phyloP scores from a whole-genome alignment of 2,888 invertebrate genomes.

The Trichogramma evanescens region DNA sequence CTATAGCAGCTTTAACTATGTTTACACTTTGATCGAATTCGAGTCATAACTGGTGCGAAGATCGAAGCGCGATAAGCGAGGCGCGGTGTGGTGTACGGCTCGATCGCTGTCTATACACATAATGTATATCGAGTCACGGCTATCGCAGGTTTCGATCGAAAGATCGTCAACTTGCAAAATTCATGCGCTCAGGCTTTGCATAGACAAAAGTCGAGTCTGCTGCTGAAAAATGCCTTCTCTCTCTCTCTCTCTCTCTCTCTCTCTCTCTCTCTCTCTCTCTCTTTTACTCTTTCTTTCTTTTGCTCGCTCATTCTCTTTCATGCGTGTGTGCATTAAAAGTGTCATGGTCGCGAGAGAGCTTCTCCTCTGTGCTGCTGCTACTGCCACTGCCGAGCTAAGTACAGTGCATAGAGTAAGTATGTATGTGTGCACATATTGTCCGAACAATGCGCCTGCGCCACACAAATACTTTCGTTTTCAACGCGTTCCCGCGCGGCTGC shows the following conservation, averaged over 20 bases:
- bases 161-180: too few species aligned
- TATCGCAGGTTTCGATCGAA: too few species aligned
- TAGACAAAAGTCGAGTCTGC: too few species aligned
- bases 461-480: slow-evolving; percentile 22
- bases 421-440: slow-evolving; percentile 1
- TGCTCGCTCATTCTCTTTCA: not conserved
- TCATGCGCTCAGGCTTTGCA: too few species aligned
- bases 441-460: slow-evolving; percentile 17
- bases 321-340: slow-evolving; percentile 36
- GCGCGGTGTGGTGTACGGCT: too few species aligned
- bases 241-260: not conserved
- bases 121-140: too few species aligned
- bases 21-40: too few species aligned
- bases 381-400: slow-evolving; percentile 11
- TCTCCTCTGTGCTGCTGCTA: too few species aligned
- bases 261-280: not conserved
- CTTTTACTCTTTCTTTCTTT: not conserved
- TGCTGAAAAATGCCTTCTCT: not conserved
- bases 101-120: too few species aligned
- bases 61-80: too few species aligned
- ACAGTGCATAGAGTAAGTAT: slow-evolving; percentile 1
- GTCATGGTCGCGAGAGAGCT: slow-evolving; percentile 37
- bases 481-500: slow-evolving; percentile 5
- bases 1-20: too few species aligned
- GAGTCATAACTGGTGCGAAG: too few species aligned